Evolutionary conservation across 2,113 vertebrate species (phyloP).

Genomic region (Antigone vipio): DNA sequence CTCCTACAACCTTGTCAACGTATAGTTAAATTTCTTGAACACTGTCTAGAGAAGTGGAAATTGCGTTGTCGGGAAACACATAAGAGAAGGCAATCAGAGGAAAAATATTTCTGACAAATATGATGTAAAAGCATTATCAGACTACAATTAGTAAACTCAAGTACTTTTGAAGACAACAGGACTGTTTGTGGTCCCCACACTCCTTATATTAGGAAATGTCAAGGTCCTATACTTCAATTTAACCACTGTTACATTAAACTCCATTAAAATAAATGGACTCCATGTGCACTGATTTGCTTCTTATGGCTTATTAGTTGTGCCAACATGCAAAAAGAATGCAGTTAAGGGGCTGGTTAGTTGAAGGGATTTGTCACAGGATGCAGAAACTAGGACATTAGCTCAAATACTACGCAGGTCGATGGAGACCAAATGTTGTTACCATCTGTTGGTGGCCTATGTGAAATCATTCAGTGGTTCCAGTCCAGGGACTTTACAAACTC

Average conservation of each 20-base stretch:
- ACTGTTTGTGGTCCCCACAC: background rate
- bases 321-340: background rate
- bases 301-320: background rate
- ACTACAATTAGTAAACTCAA: background rate
- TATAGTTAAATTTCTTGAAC: conserved; percentile 8
- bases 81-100: background rate
- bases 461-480: conserved; percentile 24
- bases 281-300: background rate
- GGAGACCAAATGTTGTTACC: conserved; percentile 52
- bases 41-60: background rate
- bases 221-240: background rate
- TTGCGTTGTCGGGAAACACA: background rate
- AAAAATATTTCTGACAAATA: background rate
- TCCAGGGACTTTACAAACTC: conserved; percentile 1
- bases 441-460: conserved; percentile 37
- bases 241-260: background rate
- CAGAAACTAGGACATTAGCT: conserved; percentile 32
- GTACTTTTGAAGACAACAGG: background rate
- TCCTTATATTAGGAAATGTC: background rate
- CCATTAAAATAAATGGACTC: background rate
- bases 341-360: background rate
- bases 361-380: conserved; percentile 26
- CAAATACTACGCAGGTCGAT: background rate
- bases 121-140: background rate
- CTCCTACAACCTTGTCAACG: conserved; percentile 20